These are phyloP conservation scores for Lycia hirtaria DNA, from an alignment of 2,888 invertebrate species.

Conservation along the genomic window DNA sequence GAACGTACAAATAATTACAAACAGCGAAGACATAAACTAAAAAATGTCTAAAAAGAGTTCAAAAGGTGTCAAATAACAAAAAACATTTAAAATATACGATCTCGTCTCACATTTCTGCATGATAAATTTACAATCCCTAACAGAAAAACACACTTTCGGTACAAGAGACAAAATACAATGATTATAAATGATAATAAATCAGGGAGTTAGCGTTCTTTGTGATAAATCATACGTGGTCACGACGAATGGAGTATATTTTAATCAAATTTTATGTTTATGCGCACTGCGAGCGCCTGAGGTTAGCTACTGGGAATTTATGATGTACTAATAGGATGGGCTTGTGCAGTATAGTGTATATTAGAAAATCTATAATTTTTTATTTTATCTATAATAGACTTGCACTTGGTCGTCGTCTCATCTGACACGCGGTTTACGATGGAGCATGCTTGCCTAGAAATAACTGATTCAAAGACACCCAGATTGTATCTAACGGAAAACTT, in stretches of 20 bases:
- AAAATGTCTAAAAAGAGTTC: background rate
- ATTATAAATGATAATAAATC: conserved; percentile 20
- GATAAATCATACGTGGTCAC: conserved; percentile 37
- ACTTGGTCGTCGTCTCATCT: too few species aligned
- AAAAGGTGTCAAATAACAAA: conserved; percentile 2
- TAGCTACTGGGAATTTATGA: conserved; percentile 50
- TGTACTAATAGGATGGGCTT: conserved; percentile 21
- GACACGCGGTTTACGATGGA: too few species aligned
- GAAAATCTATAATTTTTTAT: too few species aligned
- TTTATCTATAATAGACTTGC: too few species aligned
- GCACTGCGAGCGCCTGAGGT: conserved; percentile 30
- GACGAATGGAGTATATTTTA: conserved; percentile 38
- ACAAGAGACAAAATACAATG: conserved; percentile 19
- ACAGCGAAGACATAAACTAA: background rate
- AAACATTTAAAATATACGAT: background rate
- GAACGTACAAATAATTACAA: background rate
- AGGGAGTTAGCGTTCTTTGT: conserved; percentile 25
- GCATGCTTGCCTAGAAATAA: too few species aligned
- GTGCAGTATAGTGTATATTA: background rate
- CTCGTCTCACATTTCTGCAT: conserved; percentile 12
- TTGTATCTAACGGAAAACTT: too few species aligned
- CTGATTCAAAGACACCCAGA: too few species aligned
- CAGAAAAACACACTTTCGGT: conserved; percentile 34
- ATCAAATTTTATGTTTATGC: conserved; percentile 42
- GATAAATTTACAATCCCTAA: conserved; percentile 21